These are phyloP conservation scores for Trematocara stigmaticum DNA, from an alignment of 2,113 vertebrate genomes.

Conservation along the genomic window DNA sequence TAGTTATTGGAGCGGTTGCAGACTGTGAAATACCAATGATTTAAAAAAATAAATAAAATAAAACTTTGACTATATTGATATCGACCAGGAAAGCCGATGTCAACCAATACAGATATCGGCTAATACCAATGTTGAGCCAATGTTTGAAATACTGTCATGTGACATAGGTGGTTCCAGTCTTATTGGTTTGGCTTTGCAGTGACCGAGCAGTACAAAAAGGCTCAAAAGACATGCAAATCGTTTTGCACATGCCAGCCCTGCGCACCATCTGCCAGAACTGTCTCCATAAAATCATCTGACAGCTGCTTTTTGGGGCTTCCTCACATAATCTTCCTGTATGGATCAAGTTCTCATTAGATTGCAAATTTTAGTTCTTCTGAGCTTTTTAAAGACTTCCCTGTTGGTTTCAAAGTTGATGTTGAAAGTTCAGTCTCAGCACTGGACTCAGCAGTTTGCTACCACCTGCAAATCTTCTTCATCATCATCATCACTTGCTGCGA, in stretches of 20 bases:
- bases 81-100: neutral
- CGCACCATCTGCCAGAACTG: neutral
- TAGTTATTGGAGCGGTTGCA: neutral
- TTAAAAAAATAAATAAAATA: neutral
- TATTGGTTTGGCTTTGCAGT: neutral
- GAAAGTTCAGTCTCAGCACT: neutral
- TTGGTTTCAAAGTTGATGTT: neutral
- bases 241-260: neutral
- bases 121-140: neutral
- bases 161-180: neutral
- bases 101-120: neutral
- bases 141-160: neutral
- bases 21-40: neutral
- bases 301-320: neutral
- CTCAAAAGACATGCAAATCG: neutral
- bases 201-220: neutral
- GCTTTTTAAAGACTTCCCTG: neutral
- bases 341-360: neutral
- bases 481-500: neutral
- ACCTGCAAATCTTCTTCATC: neutral
- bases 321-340: neutral
- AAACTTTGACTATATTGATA: neutral
- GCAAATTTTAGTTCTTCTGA: neutral
- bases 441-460: neutral
- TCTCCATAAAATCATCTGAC: neutral